phyloP scores from a whole-genome alignment of 1,140 invertebrate genomes.

The Bombus haemorrhoidalis region DNA sequence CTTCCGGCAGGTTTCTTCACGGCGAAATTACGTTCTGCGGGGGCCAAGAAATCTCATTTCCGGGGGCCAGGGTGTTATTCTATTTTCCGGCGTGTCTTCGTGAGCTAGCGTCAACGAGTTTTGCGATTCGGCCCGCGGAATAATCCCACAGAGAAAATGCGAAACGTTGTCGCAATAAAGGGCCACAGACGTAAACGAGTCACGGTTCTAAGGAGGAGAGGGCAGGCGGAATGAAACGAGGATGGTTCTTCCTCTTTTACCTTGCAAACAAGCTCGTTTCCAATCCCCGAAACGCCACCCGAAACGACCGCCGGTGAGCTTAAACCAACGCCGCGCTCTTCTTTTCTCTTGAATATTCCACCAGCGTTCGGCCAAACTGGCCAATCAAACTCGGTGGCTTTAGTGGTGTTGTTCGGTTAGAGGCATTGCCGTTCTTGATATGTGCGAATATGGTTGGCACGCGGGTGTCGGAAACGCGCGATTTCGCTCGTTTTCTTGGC shows the following conservation, averaged over 20 bases:
- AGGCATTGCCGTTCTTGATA: neutral
- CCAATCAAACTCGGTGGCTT: neutral
- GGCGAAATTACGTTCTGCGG: conserved; percentile 18
- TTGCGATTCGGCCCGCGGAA: neutral
- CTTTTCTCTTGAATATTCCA: conserved; percentile 3
- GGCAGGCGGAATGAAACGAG: too few relatives aligned
- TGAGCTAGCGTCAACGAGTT: neutral
- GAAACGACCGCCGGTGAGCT: neutral
- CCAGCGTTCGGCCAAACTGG: neutral
- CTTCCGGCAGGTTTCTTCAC: neutral
- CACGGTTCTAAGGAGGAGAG: neutral
- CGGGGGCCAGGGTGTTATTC: conserved; percentile 31
- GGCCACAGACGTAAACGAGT: conserved; percentile 21
- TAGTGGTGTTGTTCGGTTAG: neutral
- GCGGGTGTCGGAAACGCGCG: too few relatives aligned
- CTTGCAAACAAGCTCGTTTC: conserved; percentile 46
- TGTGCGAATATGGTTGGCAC: neutral
- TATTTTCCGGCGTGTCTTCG: conserved; percentile 9
- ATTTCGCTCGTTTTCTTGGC: neutral
- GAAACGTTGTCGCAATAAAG: conserved; percentile 42
- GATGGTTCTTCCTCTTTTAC: conserved; percentile 14
- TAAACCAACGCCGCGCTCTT: neutral
- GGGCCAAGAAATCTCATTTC: conserved; percentile 59
- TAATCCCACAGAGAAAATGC: conserved; percentile 23
- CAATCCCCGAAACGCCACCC: neutral